A percentile compares a stretch with the other conserved stretches of the same genome.
These are phyloP conservation scores for Rhorus exstirpatorius DNA, from an alignment of 2,888 invertebrate genomes.

Conservation along the genomic window DNA sequence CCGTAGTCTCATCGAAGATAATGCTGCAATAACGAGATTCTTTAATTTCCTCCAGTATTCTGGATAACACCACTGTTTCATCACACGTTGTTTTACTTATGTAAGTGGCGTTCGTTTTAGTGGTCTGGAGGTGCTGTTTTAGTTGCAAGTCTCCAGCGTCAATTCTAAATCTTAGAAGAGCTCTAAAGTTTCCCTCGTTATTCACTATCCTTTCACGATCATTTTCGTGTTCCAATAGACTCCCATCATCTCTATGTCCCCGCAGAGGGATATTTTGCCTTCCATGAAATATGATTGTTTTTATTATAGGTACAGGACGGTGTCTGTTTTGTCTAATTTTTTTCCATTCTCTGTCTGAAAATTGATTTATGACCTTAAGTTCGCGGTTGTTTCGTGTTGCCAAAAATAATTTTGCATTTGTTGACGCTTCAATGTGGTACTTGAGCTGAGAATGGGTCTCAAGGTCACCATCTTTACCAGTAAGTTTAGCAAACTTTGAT, in stretches of 20 bases:
- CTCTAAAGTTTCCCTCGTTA: slow-evolving; percentile 38
- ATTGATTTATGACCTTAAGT: slow-evolving; percentile 32
- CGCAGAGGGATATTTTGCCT: slow-evolving; percentile 75
- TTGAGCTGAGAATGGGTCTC: slow-evolving; percentile 47
- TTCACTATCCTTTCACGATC: slow-evolving; percentile 15
- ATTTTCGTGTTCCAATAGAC: slow-evolving; percentile 17
- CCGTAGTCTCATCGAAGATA: slow-evolving; percentile 71
- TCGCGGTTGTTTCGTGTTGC: slow-evolving; percentile 39
- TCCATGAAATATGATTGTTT: slow-evolving; percentile 72
- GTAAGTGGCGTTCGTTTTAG: slow-evolving; percentile 56
- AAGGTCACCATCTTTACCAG: slow-evolving; percentile 60
- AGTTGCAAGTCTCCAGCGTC: slow-evolving; percentile 8
- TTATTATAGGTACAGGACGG: slow-evolving; percentile 70
- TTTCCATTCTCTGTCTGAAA: slow-evolving; percentile 32
- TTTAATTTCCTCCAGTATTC: background rate
- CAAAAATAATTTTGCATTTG: slow-evolving; percentile 62
- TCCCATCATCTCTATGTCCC: slow-evolving; percentile 70
- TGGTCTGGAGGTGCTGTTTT: slow-evolving; percentile 10
- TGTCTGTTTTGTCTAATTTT: slow-evolving; percentile 52
- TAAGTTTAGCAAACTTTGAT: slow-evolving; percentile 59
- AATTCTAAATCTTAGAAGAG: slow-evolving; percentile 57
- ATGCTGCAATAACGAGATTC: slow-evolving; percentile 44
- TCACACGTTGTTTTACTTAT: slow-evolving; percentile 70
- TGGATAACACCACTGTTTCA: slow-evolving; percentile 67
- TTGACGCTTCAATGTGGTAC: slow-evolving; percentile 61